Percentiles rank a stretch among this genome's conserved stretches.
Conservation (phyloP, 2,113 vertebrate genomes). For the Edolisoma coerulescens region DNA sequence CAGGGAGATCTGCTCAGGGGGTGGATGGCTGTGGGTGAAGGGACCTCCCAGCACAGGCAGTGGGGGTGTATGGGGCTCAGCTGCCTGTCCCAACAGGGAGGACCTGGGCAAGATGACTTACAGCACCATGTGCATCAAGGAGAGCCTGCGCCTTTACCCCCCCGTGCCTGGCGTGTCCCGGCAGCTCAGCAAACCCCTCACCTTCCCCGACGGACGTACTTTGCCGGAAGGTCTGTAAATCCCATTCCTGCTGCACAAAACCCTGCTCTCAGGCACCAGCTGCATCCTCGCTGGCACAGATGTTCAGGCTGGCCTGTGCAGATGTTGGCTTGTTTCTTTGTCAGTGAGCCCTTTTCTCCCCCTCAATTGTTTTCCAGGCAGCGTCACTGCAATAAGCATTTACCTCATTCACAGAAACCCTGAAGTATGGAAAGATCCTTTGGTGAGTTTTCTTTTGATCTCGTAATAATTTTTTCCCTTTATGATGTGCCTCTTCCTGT, state of each 20-base stretch:
- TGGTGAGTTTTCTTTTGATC: conserved; percentile 17
- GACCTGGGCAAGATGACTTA: conserved; percentile 85
- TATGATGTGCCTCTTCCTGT: background rate
- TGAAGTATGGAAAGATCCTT: conserved; percentile 52
- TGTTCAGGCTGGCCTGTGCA: background rate
- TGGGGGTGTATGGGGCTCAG: background rate
- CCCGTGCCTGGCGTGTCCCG: conserved; percentile 76
- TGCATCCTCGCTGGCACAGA: rapidly evolving
- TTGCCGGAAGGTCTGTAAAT: conserved; percentile 79
- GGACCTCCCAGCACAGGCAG: rapidly evolving
- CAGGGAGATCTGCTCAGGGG: background rate
- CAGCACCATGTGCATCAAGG: conserved; percentile 92
- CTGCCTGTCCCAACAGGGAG: conserved; percentile 74
- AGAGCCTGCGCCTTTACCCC: conserved; percentile 84
- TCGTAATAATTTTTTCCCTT: background rate
- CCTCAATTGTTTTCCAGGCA: background rate
- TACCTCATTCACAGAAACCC: conserved; percentile 59
- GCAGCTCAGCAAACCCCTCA: conserved; percentile 78
- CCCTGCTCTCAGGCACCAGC: background rate
- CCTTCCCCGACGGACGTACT: conserved; percentile 83
- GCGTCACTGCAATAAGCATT: background rate
- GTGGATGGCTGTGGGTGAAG: background rate
- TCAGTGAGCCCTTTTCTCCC: background rate
- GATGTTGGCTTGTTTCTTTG: background rate
- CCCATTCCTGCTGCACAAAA: background rate